These are phyloP conservation scores for Pseudomyrmex dendroicus DNA, from an alignment of 1,140 invertebrate species.

Conservation along the genomic window DNA sequence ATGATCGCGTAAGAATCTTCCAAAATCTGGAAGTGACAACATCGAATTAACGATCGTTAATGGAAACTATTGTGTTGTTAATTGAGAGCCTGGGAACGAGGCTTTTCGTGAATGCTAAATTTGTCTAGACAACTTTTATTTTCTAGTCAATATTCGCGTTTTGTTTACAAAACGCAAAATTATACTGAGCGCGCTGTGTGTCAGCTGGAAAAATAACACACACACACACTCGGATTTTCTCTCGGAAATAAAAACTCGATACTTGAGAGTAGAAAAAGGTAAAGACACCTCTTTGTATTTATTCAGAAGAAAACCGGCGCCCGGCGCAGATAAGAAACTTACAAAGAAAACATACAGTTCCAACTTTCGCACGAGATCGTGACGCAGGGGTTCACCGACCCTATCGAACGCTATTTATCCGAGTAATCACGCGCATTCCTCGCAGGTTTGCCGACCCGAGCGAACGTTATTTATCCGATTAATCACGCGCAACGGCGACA, in stretches of 20 bases:
- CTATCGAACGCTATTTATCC: conserved; percentile 47
- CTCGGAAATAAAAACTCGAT: conserved; percentile 21
- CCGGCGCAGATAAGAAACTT: conserved; percentile 50
- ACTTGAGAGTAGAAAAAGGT: conserved; percentile 11
- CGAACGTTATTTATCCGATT: conserved; percentile 54
- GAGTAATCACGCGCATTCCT: conserved; percentile 50
- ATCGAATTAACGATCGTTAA: background rate
- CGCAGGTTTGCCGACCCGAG: conserved; percentile 30
- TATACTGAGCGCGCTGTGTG: background rate
- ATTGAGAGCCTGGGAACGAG: background rate
- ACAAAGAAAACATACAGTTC: conserved; percentile 32
- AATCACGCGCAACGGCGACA: conserved; percentile 50
- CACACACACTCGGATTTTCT: conserved; percentile 39
- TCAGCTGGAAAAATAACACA: background rate
- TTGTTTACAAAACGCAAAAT: background rate
- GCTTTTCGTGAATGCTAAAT: background rate
- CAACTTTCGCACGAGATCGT: conserved; percentile 47
- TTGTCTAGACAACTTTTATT: background rate
- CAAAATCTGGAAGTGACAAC: background rate
- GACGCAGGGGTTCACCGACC: conserved; percentile 30
- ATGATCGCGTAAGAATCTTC: background rate
- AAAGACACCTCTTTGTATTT: conserved; percentile 51
- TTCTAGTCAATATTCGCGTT: background rate
- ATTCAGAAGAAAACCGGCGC: conserved; percentile 49
- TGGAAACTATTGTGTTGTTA: background rate